Evolutionary conservation across 1,140 invertebrate species (phyloP), one percentile per base, ranked within the genome.

Genomic region (Atta cephalotes): DNA sequence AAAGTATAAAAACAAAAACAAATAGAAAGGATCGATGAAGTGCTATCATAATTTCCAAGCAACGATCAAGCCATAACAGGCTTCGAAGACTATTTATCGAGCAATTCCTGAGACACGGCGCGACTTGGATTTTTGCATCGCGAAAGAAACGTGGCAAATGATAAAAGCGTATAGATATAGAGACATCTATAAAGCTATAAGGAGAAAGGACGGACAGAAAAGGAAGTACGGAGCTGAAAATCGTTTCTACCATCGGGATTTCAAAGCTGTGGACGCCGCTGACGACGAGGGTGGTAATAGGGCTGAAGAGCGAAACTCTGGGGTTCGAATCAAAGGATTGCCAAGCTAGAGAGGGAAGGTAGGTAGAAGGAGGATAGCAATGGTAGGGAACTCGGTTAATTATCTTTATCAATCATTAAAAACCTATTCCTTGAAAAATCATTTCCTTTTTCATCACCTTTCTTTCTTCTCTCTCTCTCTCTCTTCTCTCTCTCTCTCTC

Each of bases 371-470:
- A 7, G 45, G 65, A 21, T 14, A 79, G 65, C 9, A 58, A 65
- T 53, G 70, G 84, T 45, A 89, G 72, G 63, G 78, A 89, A 60
- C 89, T 87, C 85, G 65, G 85, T 89, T 90, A 90, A 90, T 90
- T 90, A 90, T 90, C 88, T 90, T 89, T 90, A 89, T 90, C 89
- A 90, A 90, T 90, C 88, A 89, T 90, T 89, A 89, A 88, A 89
- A 90, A 90, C 63, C 76, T 79, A 89, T 88, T 90, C 53, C 86
- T 90, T 81, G 77, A 90, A 87, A 76, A 79, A 90, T 76, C 62
- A 56, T 68, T 58, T 77, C 49, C 63, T 86, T 62, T 68, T 51
- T 86, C 51, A 68, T 68, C 12, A 18, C 3, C 56, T 25, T 6
- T 51, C 31, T 31, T 4, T 31, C 31, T 31, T 0, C 31, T 0